Percentiles rank a stretch among this genome's conserved stretches.
Conservation (phyloP, 2,888 invertebrate species). For the Cactoblastis cactorum region DNA sequence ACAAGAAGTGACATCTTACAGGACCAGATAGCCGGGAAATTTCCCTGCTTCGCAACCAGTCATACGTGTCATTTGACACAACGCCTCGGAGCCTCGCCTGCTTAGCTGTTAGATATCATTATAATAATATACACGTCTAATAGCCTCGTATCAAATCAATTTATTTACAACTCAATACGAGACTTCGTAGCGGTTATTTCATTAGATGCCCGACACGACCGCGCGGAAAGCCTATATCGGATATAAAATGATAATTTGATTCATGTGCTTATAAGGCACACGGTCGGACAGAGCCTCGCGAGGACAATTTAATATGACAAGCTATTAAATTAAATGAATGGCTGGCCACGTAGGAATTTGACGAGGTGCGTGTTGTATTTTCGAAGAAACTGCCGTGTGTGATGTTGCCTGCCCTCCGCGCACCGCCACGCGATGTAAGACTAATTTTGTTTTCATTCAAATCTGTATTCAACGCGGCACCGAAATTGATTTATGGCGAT, state of each 20-base stretch:
- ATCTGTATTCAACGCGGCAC: constrained; percentile 26
- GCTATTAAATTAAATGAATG: constrained; percentile 61
- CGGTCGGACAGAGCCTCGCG: constrained; percentile 39
- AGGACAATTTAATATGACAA: constrained; percentile 52
- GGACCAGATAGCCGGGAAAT: constrained; percentile 54
- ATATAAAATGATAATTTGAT: constrained; percentile 52
- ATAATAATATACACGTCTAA: constrained; percentile 22
- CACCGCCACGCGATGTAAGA: constrained; percentile 19
- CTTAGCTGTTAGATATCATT: constrained; percentile 35
- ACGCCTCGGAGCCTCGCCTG: constrained; percentile 33
- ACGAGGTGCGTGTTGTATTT: constrained; percentile 15
- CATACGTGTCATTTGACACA: constrained; percentile 47
- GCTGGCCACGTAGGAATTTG: constrained; percentile 52
- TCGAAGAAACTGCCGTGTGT: constrained; percentile 20
- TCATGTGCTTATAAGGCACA: constrained; percentile 43
- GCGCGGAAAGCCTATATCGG: constrained; percentile 32
- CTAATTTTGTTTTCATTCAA: constrained; percentile 21
- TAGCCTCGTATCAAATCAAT: constrained; percentile 30
- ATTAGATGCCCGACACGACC: constrained; percentile 43
- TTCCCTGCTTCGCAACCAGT: constrained; percentile 23
- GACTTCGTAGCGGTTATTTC: constrained; percentile 42
- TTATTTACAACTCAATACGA: constrained; percentile 45
- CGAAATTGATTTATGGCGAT: constrained; percentile 18
- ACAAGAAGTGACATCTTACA: constrained; percentile 60
- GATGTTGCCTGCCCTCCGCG: constrained; percentile 24